Percentiles rank a stretch among this genome's conserved stretches.
Evolutionary conservation across 2,113 vertebrate genomes (phyloP).

Genomic region (Pelvicachromis taeniatus): DNA sequence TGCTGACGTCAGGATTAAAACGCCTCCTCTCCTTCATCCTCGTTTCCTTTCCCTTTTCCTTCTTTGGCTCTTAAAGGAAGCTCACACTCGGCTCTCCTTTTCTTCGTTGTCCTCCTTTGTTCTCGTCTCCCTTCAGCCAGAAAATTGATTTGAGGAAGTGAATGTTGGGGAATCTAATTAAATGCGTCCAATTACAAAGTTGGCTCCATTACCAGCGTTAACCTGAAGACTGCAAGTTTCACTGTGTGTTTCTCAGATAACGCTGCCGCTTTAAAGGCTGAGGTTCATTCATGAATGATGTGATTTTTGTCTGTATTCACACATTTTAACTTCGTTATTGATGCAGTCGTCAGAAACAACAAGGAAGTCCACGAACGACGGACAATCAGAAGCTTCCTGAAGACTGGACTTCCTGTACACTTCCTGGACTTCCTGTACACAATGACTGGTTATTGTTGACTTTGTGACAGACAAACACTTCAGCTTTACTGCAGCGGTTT

Average conservation of each 20-base stretch:
- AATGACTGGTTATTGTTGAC: background rate
- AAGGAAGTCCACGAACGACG: background rate
- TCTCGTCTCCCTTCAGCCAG: background rate
- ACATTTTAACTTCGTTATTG: background rate
- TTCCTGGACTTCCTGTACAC: background rate
- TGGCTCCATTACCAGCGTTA: background rate
- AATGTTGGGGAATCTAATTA: background rate
- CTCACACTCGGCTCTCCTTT: background rate
- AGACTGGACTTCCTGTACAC: background rate
- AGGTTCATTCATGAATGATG: fast-evolving
- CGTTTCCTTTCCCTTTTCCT: background rate
- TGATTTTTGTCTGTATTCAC: background rate
- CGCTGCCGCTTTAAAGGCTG: background rate
- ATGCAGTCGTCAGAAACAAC: too few species aligned
- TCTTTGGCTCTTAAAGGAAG: background rate
- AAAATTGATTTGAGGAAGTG: background rate
- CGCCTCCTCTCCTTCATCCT: background rate
- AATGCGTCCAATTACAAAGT: background rate
- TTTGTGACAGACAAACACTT: background rate
- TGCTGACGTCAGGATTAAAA: background rate
- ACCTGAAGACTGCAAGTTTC: background rate
- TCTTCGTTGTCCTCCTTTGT: background rate
- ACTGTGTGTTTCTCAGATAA: background rate
- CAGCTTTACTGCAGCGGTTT: background rate
- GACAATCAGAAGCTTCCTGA: background rate